phyloP scores from a whole-genome alignment of 2,797 vertebrate genomes.

The Bryconaethiops microstoma region DNA sequence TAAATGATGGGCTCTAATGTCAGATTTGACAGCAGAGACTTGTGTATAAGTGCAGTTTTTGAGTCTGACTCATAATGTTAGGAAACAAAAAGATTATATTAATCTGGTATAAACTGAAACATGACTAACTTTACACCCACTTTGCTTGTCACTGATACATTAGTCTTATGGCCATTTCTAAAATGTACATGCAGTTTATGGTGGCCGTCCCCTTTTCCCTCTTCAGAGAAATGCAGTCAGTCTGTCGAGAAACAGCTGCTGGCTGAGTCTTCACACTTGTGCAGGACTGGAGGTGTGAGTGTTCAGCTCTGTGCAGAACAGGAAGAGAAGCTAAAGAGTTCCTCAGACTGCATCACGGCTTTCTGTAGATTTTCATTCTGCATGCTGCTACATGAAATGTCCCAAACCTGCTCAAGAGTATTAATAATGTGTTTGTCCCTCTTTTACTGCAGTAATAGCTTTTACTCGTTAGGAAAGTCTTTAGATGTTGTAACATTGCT shows the following conservation, averaged over 20 bases:
- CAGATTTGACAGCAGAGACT: no score
- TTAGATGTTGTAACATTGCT: neutral
- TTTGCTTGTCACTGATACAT: neutral
- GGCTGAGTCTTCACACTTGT: conserved; percentile 43
- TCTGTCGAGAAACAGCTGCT: conserved; percentile 19
- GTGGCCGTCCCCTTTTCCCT: neutral
- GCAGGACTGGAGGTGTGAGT: conserved; percentile 17
- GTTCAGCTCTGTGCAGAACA: neutral
- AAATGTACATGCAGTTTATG: neutral
- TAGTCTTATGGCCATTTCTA: neutral
- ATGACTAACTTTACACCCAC: neutral
- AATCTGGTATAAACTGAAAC: neutral
- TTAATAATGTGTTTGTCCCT: neutral
- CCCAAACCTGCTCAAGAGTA: neutral
- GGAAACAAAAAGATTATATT: neutral
- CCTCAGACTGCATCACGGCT: conserved; percentile 4
- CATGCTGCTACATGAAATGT: conserved; percentile 43
- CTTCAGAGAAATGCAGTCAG: conserved; percentile 17
- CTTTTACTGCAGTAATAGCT: neutral
- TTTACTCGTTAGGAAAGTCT: neutral
- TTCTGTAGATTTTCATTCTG: conserved; percentile 25
- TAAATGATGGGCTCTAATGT: no score
- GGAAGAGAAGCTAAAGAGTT: conserved; percentile 33
- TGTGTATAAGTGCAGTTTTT: neutral
- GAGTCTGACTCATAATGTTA: no score